phyloP scores from a whole-genome alignment of 2,888 invertebrate species.

The Branchinecta sandiegonensis region DNA sequence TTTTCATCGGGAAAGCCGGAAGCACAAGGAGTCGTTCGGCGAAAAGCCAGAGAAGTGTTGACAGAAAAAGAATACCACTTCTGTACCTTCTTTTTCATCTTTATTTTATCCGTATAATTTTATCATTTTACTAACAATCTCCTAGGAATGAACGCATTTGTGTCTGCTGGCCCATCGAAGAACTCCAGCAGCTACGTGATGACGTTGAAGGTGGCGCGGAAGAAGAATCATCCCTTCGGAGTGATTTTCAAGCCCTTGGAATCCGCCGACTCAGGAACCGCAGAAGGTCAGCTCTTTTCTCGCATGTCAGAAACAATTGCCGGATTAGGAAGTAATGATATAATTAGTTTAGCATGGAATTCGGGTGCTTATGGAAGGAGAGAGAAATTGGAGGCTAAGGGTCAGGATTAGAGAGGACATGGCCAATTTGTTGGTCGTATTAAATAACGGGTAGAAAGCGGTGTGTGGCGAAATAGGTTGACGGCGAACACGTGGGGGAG shows the following conservation, averaged over 20 bases:
- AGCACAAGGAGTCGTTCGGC: too few species aligned
- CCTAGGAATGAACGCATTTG: constrained; percentile 28
- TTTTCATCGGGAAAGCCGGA: too few species aligned
- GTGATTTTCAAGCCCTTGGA: constrained; percentile 20
- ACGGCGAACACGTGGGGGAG: too few species aligned
- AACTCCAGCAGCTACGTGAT: constrained; percentile 23
- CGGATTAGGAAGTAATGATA: constrained; percentile 1
- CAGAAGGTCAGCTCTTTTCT: neutral
- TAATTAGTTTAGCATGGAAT: too few species aligned
- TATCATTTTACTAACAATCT: constrained; percentile 22
- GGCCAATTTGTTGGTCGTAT: neutral
- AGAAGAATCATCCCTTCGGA: constrained; percentile 21
- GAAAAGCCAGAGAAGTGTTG: too few species aligned
- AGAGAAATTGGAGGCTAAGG: neutral
- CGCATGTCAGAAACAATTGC: constrained; percentile 2
- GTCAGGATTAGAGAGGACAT: neutral
- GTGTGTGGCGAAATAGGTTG: too few species aligned
- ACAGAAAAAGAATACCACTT: neutral
- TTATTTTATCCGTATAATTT: constrained; percentile 26
- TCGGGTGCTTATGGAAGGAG: neutral
- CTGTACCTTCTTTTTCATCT: constrained; percentile 27
- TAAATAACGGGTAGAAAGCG: too few species aligned
- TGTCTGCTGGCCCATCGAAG: constrained; percentile 28
- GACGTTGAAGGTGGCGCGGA: constrained; percentile 19
- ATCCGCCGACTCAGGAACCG: neutral